Evolutionary conservation across 2,797 vertebrate genomes (phyloP).

Genomic region (Thunnus albacares): DNA sequence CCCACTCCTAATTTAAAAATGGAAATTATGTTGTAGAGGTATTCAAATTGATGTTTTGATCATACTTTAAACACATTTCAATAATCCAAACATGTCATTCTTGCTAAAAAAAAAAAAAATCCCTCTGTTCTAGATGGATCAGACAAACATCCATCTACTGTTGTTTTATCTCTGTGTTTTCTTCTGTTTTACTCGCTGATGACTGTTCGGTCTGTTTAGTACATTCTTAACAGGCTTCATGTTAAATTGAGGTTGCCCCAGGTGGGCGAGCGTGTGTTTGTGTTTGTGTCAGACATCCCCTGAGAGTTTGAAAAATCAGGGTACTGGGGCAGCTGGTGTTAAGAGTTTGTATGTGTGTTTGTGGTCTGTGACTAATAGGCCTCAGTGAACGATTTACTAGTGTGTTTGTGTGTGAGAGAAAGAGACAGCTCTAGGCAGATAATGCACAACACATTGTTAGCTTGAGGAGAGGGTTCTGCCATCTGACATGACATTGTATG

Average conservation of each 20-base stretch:
- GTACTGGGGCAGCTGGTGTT: slow-evolving; percentile 71
- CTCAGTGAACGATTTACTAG: slow-evolving; percentile 34
- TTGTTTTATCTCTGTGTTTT: slow-evolving; percentile 30
- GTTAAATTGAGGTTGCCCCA: slow-evolving; percentile 55
- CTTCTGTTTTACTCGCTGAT: slow-evolving; percentile 5
- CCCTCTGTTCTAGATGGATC: slow-evolving; percentile 11
- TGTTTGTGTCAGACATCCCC: slow-evolving; percentile 54
- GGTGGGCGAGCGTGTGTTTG: slow-evolving; percentile 58
- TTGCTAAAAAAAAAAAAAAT: not conserved
- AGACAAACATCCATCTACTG: slow-evolving; percentile 6
- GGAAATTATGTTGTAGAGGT: slow-evolving; percentile 3
- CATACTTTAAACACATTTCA: not conserved
- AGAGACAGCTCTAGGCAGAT: slow-evolving; percentile 24
- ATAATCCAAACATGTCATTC: slow-evolving; percentile 1
- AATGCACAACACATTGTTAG: slow-evolving; percentile 44
- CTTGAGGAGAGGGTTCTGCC: slow-evolving; percentile 31
- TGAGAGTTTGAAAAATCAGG: slow-evolving; percentile 67
- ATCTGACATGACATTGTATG: slow-evolving; percentile 37
- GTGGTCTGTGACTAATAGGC: slow-evolving; percentile 70
- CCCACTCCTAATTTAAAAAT: not conserved
- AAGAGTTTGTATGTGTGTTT: slow-evolving; percentile 54
- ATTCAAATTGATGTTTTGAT: not conserved
- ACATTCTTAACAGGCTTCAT: slow-evolving; percentile 44
- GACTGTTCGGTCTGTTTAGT: slow-evolving; percentile 38
- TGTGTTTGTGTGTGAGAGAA: slow-evolving; percentile 26